Conservation (phyloP, 2,888 invertebrate genomes). For the Yponomeuta evonymella region DNA sequence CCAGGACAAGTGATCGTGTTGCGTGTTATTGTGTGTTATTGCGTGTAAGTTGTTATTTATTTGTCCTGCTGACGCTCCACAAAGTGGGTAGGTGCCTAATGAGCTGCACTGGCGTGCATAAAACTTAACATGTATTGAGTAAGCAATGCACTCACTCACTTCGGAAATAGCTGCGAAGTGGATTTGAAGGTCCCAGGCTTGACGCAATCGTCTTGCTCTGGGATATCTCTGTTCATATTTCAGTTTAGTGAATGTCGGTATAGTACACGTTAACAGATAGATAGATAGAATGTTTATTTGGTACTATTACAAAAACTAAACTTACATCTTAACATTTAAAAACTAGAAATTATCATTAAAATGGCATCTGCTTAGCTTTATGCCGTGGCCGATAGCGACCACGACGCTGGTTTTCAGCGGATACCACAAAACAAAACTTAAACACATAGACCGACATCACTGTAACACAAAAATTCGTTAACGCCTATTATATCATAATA, state of each 20-base stretch:
- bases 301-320: too few species aligned
- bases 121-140: constrained; percentile 8
- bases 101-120: not conserved
- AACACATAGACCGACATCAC: too few species aligned
- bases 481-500: too few species aligned
- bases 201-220: not conserved
- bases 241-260: not conserved
- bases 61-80: not conserved
- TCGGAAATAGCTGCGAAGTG: constrained; percentile 2
- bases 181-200: not conserved
- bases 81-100: not conserved
- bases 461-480: too few species aligned
- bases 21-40: too few species aligned
- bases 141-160: not conserved
- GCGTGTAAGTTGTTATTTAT: not conserved
- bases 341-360: too few species aligned
- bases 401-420: too few species aligned
- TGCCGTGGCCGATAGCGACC: too few species aligned
- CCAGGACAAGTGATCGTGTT: not conserved
- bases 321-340: too few species aligned
- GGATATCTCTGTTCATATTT: not conserved
- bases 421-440: too few species aligned
- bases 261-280: not conserved
- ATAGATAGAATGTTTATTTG: too few species aligned
- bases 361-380: too few species aligned